These are phyloP conservation scores for Chrosomus eos DNA, from an alignment of 2,797 vertebrate species.

Conservation along the genomic window DNA sequence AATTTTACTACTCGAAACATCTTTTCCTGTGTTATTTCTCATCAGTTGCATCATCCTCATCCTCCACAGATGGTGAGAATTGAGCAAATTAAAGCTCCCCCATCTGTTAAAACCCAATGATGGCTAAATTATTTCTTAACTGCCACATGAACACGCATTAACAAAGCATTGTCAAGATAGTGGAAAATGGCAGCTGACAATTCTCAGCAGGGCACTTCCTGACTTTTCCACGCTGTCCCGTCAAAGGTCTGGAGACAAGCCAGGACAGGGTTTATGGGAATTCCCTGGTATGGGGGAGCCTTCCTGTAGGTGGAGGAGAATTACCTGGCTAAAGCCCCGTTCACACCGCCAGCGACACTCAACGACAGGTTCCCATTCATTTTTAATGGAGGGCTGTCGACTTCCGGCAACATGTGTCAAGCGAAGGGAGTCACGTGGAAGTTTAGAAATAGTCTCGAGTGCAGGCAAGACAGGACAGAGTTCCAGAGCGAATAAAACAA, in stretches of 20 bases:
- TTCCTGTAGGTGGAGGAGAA: constrained; percentile 19
- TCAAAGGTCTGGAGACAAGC: constrained; percentile 67
- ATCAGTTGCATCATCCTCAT: constrained; percentile 64
- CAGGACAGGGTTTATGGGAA: constrained; percentile 75
- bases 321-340: constrained; percentile 10
- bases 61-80: constrained; percentile 22
- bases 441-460: neutral
- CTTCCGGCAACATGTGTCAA: neutral
- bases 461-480: too few species aligned
- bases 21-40: constrained; percentile 58
- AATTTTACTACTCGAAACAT: constrained; percentile 37
- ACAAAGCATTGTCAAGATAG: neutral
- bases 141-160: neutral
- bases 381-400: too few species aligned
- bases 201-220: constrained; percentile 70
- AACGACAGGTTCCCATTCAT: neutral
- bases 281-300: constrained; percentile 67
- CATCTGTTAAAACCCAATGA: constrained; percentile 29
- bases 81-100: constrained; percentile 28
- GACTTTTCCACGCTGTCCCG: constrained; percentile 64
- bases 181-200: constrained; percentile 64
- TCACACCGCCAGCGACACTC: neutral
- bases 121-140: constrained; percentile 40
- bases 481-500: too few species aligned
- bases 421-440: neutral